Percentiles rank a stretch among this genome's conserved stretches.
Evolutionary conservation across 2,888 invertebrate genomes (phyloP).

Genomic region (Erebia ligea): DNA sequence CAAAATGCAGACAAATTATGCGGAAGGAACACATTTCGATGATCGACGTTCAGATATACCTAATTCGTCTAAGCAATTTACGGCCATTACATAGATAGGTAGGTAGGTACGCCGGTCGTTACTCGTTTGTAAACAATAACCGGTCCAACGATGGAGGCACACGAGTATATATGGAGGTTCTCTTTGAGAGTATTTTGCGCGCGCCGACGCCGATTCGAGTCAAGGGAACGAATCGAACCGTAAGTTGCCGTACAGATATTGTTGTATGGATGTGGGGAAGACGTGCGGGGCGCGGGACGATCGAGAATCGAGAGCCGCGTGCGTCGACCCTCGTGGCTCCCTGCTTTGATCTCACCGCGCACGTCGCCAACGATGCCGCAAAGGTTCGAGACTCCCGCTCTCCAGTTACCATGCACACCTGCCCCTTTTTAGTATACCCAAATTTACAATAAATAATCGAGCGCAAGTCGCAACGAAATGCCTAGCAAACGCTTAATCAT

Average conservation of each 20-base stretch:
- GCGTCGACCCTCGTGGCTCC: constrained; percentile 72
- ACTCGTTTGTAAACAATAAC: constrained; percentile 77
- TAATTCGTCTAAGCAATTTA: constrained; percentile 66
- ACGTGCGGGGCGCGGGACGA: constrained; percentile 52
- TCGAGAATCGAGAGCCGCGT: constrained; percentile 66
- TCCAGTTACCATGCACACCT: constrained; percentile 57
- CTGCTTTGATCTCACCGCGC: constrained; percentile 71
- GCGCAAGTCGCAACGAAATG: constrained; percentile 25
- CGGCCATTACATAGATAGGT: constrained; percentile 63
- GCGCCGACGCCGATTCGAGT: constrained; percentile 54
- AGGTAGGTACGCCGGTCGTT: constrained; percentile 61
- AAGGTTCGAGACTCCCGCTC: constrained; percentile 52
- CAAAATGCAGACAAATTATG: constrained; percentile 48
- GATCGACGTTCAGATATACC: constrained; percentile 58
- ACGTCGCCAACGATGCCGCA: constrained; percentile 52
- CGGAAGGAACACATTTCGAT: constrained; percentile 56
- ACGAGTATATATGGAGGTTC: constrained; percentile 65
- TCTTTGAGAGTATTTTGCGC: constrained; percentile 71
- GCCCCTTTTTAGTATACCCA: constrained; percentile 42
- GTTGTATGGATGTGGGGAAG: constrained; percentile 46
- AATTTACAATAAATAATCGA: constrained; percentile 28
- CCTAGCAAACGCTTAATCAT: constrained; percentile 28
- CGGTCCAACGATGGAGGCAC: constrained; percentile 69
- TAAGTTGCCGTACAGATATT: constrained; percentile 48
- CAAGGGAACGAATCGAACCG: constrained; percentile 59